Conservation (phyloP, 1,140 invertebrate genomes). For the Brachionus rotundiformis region DNA sequence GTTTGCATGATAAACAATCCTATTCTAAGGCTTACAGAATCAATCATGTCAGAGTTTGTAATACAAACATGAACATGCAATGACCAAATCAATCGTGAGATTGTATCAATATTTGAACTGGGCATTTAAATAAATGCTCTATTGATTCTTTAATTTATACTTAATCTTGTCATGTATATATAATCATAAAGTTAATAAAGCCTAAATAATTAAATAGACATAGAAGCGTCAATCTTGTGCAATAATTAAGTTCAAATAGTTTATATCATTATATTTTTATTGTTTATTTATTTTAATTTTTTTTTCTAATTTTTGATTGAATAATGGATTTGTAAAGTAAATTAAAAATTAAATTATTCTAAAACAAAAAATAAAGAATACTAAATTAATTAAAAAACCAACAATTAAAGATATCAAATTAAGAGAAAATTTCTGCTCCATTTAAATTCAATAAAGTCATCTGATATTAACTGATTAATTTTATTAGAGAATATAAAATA, state of each 20-base stretch:
- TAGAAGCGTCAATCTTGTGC: not conserved
- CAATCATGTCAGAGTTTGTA: not conserved
- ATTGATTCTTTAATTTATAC: slow-evolving; percentile 19
- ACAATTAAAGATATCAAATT: slow-evolving; percentile 7
- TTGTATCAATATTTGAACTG: not conserved
- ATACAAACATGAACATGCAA: slow-evolving; percentile 2
- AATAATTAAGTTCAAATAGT: no score
- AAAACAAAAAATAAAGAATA: no score
- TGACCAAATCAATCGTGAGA: slow-evolving; percentile 1
- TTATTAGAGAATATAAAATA: no score
- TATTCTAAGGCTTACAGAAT: not conserved
- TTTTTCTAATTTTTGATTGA: no score
- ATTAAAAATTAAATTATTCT: no score
- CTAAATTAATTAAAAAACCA: not conserved
- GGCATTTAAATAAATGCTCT: not conserved
- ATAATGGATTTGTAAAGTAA: no score
- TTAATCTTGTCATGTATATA: slow-evolving; percentile 21
- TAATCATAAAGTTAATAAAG: slow-evolving; percentile 23
- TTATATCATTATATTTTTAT: no score
- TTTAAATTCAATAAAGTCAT: slow-evolving; percentile 5
- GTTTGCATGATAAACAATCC: not conserved
- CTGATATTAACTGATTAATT: not conserved
- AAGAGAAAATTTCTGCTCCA: not conserved
- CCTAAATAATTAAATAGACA: not conserved
- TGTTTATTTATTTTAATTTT: no score